Evolutionary conservation across 2,888 invertebrate genomes (phyloP).

Genomic region (Teleiodes luculella): DNA sequence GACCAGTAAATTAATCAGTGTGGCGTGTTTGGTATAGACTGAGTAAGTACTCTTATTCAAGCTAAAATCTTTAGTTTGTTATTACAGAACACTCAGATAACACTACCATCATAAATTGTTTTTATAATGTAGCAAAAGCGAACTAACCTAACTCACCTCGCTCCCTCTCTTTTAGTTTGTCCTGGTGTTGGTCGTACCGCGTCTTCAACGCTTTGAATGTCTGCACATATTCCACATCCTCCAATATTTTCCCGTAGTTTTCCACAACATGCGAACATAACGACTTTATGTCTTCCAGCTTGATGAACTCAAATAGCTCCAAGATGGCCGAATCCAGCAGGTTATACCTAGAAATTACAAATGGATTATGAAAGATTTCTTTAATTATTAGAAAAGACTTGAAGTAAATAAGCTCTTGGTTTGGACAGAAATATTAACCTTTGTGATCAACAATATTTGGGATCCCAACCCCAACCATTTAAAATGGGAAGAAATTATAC

Average conservation of each 20-base stretch:
- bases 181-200: slow-evolving; percentile 94
- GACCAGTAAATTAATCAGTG: too few species aligned
- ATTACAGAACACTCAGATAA: too few species aligned
- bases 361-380: not conserved
- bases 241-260: slow-evolving; percentile 95
- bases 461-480: too few species aligned
- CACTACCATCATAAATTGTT: too few species aligned
- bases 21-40: too few species aligned
- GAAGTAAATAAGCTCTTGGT: too few species aligned
- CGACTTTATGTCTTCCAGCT: slow-evolving; percentile 93
- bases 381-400: not conserved
- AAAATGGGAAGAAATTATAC: too few species aligned
- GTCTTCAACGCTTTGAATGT: slow-evolving; percentile 96
- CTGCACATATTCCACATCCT: slow-evolving; percentile 97
- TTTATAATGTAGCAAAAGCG: not conserved
- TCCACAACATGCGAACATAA: slow-evolving; percentile 96
- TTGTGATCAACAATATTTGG: too few species aligned
- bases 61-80: too few species aligned
- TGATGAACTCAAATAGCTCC: slow-evolving; percentile 99
- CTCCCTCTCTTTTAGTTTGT: slow-evolving; percentile 92
- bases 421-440: too few species aligned
- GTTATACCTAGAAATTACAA: slow-evolving; percentile 84
- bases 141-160: slow-evolving; percentile 70
- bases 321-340: slow-evolving; percentile 98
- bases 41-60: too few species aligned